Percentiles rank a stretch among this genome's conserved stretches.
These are phyloP conservation scores for Harpalus rufipes DNA, from an alignment of 2,888 invertebrate species.

Conservation along the genomic window DNA sequence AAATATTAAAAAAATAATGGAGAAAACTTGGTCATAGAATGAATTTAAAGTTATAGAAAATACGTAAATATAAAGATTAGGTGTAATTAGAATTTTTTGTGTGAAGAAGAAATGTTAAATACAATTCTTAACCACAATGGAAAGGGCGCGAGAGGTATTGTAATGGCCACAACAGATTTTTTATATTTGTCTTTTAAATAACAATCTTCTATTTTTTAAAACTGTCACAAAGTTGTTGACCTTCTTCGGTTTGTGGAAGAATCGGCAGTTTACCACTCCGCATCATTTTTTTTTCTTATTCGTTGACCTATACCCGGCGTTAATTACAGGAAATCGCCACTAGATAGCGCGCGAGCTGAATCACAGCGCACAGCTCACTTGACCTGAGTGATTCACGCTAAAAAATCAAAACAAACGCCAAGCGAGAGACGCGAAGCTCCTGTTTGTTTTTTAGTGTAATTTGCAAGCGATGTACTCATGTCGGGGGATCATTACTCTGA, in stretches of 20 bases:
- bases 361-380: slow-evolving; percentile 56
- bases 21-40: too few species aligned
- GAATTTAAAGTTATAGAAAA: too few species aligned
- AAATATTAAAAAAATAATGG: too few species aligned
- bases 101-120: too few species aligned
- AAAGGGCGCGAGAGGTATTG: too few species aligned
- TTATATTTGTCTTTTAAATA: too few species aligned
- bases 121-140: too few species aligned
- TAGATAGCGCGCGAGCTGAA: slow-evolving; percentile 65
- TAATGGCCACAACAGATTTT: too few species aligned
- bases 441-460: slow-evolving; percentile 51
- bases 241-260: too few species aligned
- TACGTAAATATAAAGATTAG: too few species aligned
- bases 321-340: slow-evolving; percentile 67
- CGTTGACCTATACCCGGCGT: slow-evolving; percentile 63
- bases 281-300: slow-evolving; percentile 34
- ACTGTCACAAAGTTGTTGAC: not conserved
- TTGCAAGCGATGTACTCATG: slow-evolving; percentile 46
- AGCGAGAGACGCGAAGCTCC: slow-evolving; percentile 24
- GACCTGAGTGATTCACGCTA: slow-evolving; percentile 62
- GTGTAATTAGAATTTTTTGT: too few species aligned
- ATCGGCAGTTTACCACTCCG: not conserved
- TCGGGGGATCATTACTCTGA: slow-evolving; percentile 44
- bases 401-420: slow-evolving; percentile 56
- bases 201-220: not conserved